Evolutionary conservation across 2,888 invertebrate genomes (phyloP).

Genomic region (Dinocampus coccinellae): DNA sequence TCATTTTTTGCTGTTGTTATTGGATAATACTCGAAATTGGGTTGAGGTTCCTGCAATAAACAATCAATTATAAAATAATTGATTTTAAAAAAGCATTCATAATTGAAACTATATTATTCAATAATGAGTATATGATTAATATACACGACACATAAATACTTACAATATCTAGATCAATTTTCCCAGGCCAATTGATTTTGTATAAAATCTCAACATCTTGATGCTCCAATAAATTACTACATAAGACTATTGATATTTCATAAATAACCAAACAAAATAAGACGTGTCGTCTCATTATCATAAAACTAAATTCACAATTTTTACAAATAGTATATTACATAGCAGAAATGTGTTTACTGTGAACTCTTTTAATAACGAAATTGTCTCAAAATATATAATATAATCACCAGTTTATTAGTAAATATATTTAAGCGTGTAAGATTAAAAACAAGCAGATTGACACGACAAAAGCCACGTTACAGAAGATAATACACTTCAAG

Average conservation of each 20-base stretch:
- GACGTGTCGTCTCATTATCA: conserved; percentile 3
- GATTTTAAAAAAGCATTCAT: background rate
- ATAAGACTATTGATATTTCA: conserved; percentile 46
- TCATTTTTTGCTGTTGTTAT: conserved; percentile 85
- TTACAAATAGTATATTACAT: conserved; percentile 22
- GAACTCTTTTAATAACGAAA: too few species aligned
- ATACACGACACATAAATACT: conserved; percentile 39
- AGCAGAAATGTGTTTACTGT: too few species aligned
- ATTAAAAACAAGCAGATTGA: background rate
- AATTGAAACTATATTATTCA: background rate
- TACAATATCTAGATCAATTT: conserved; percentile 67
- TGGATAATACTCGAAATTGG: conserved; percentile 74
- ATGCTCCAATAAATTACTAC: conserved; percentile 81
- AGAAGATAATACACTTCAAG: background rate
- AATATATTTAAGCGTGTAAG: background rate
- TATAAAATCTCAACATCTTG: conserved; percentile 83
- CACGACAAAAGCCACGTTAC: background rate
- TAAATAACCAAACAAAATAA: conserved; percentile 24
- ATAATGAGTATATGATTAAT: background rate
- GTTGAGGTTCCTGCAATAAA: conserved; percentile 55
- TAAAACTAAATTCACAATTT: conserved; percentile 10
- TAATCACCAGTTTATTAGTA: background rate
- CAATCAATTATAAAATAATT: conserved; percentile 29
- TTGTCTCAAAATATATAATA: too few species aligned
- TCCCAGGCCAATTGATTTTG: conserved; percentile 83